phyloP scores from a whole-genome alignment of 1,140 invertebrate species.

The Caenorhabditis briggsae region DNA sequence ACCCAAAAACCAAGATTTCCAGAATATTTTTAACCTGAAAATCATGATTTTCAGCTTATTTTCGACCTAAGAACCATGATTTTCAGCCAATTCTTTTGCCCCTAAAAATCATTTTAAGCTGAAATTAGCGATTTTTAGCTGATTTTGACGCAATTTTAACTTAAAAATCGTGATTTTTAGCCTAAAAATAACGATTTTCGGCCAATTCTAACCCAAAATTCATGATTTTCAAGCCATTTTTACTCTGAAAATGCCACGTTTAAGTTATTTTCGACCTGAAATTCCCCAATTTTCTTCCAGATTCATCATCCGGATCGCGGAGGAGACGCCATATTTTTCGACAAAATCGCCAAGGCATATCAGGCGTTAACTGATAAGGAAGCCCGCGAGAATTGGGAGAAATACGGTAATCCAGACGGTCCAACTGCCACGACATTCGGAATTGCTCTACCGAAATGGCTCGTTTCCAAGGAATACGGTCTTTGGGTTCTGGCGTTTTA shows the following conservation, averaged over 20 bases:
- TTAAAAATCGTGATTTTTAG: too few relatives aligned
- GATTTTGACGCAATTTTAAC: too few relatives aligned
- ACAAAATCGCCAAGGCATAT: slow-evolving; percentile 96
- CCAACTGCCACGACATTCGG: slow-evolving; percentile 98
- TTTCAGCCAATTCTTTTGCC: too few relatives aligned
- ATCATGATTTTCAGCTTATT: too few relatives aligned
- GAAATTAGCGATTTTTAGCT: too few relatives aligned
- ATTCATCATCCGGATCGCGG: slow-evolving; percentile 96
- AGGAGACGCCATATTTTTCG: slow-evolving; percentile 95
- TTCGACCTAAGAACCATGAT: too few relatives aligned
- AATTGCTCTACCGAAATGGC: slow-evolving; percentile 98
- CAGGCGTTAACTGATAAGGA: slow-evolving; percentile 92
- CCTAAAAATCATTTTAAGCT: too few relatives aligned
- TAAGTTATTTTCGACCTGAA: too few relatives aligned
- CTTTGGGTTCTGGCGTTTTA: slow-evolving; percentile 96
- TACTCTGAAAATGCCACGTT: slow-evolving; percentile 55
- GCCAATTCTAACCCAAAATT: not conserved
- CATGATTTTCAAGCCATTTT: slow-evolving; percentile 57
- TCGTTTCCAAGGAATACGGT: slow-evolving; percentile 99
- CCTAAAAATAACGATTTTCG: not conserved
- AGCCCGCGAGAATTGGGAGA: slow-evolving; percentile 95
- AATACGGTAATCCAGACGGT: slow-evolving; percentile 99
- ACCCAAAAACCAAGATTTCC: too few relatives aligned
- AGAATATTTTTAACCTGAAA: too few relatives aligned
- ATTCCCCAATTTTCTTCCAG: slow-evolving; percentile 78